phyloP scores from a whole-genome alignment of 2,888 invertebrate genomes.

The Acleris literana region DNA sequence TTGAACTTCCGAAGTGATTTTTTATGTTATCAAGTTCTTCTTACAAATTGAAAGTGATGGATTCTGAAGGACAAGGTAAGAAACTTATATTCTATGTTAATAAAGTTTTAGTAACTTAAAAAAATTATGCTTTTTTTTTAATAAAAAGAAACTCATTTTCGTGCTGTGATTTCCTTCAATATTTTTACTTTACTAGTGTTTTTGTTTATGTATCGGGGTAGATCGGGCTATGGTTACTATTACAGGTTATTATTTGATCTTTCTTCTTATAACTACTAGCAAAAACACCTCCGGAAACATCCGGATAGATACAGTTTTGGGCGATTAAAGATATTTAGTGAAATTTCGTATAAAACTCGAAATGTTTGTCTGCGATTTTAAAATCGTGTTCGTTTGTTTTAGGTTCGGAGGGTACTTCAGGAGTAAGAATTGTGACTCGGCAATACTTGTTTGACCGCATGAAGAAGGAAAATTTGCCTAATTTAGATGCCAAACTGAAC shows the following conservation, averaged over 20 bases:
- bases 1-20: no score
- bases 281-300: no score
- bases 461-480: constrained; percentile 7
- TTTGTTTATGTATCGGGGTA: constrained; percentile 3
- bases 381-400: constrained; percentile 7
- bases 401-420: constrained; percentile 3
- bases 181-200: background rate
- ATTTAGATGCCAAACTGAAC: constrained; percentile 10
- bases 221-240: background rate
- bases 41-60: constrained; percentile 2
- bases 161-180: no score
- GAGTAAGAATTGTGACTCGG: constrained; percentile 6
- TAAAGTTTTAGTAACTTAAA: no score
- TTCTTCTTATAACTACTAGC: background rate
- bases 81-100: no score
- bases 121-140: no score
- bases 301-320: no score
- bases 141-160: no score
- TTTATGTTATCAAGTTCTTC: no score
- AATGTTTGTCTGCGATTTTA: background rate
- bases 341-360: background rate
- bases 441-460: constrained; percentile 10
- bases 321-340: background rate
- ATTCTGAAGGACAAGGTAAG: constrained; percentile 5
- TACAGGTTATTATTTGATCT: background rate